A percentile compares a stretch with the other conserved stretches of the same genome.
Conservation (phyloP, 2,888 invertebrate species). For the Baronia brevicornis region DNA sequence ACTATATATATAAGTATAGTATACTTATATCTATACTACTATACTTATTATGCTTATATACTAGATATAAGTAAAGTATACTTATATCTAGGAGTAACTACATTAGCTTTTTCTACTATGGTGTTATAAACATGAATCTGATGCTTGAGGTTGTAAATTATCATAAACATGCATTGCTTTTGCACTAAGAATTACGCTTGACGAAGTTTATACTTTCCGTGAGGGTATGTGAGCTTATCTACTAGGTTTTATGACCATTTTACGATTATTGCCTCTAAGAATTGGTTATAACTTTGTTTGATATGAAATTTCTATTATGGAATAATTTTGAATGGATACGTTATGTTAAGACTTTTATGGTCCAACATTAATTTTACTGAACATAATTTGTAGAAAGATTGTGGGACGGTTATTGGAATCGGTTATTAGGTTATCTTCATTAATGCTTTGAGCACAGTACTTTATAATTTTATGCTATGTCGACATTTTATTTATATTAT, state of each 20-base stretch:
- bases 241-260: conserved; percentile 61
- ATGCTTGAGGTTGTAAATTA: conserved; percentile 28
- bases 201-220: conserved; percentile 45
- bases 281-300: conserved; percentile 66
- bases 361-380: conserved; percentile 51
- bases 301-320: conserved; percentile 69
- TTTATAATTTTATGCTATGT: neutral
- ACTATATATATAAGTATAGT: too few relatives aligned
- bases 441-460: conserved; percentile 3
- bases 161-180: conserved; percentile 35
- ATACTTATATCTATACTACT: too few relatives aligned
- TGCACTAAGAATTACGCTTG: conserved; percentile 36
- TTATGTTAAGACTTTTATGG: conserved; percentile 57
- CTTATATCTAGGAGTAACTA: too few relatives aligned
- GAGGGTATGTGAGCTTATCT: conserved; percentile 61
- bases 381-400: conserved; percentile 13
- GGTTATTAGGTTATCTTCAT: conserved; percentile 11
- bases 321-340: conserved; percentile 66
- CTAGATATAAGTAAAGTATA: too few relatives aligned
- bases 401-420: conserved; percentile 8
- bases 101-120: too few relatives aligned
- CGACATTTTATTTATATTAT: too few relatives aligned
- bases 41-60: too few relatives aligned
- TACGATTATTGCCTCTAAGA: conserved; percentile 69
- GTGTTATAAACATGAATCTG: conserved; percentile 22